These are phyloP conservation scores for Chaetops frenatus DNA, from an alignment of 2,113 vertebrate species.

Conservation along the genomic window DNA sequence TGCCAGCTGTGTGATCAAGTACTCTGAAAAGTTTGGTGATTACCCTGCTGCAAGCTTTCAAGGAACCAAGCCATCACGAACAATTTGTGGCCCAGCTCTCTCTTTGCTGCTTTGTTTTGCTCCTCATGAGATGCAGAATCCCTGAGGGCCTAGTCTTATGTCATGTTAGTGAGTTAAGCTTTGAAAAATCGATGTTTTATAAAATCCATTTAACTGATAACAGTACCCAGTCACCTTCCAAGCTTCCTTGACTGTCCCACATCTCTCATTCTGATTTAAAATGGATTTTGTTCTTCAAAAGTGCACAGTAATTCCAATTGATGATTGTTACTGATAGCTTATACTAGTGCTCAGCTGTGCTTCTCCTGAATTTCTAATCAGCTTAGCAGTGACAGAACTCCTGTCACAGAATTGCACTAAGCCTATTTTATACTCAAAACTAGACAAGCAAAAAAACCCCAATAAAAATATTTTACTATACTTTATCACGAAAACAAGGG, in stretches of 20 bases:
- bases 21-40: constrained; percentile 12
- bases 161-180: background rate
- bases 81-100: background rate
- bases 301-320: constrained; percentile 12
- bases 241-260: background rate
- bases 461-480: background rate
- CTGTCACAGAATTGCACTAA: background rate
- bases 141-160: background rate
- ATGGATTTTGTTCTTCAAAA: constrained; percentile 38
- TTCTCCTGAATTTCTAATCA: constrained; percentile 37
- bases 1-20: background rate
- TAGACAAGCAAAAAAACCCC: background rate
- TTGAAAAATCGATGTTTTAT: constrained; percentile 6
- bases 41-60: background rate
- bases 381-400: constrained; percentile 6
- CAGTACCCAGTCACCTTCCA: background rate
- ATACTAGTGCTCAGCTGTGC: background rate
- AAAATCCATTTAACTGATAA: constrained; percentile 25
- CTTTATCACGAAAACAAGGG: background rate
- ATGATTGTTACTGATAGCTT: constrained; percentile 34
- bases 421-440: background rate
- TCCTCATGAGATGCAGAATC: background rate
- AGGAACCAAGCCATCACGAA: background rate
- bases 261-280: constrained; percentile 36
- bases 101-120: background rate